phyloP scores from a whole-genome alignment of 2,797 vertebrate genomes.

The Champsocephalus esox region DNA sequence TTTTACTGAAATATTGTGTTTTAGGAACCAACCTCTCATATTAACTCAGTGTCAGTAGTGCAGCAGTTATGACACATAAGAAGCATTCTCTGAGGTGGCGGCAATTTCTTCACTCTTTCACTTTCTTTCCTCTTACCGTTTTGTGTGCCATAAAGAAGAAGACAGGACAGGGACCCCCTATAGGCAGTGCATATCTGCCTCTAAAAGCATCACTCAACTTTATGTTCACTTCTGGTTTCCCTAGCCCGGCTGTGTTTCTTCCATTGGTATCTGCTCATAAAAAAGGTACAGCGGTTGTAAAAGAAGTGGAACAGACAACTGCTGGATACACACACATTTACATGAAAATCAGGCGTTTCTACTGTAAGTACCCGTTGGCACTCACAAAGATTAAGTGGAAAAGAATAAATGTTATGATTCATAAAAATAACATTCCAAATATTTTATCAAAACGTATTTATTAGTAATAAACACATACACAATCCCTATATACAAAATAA shows the following conservation, averaged over 20 bases:
- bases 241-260: slow-evolving; percentile 80
- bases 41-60: not conserved
- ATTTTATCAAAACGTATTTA: slow-evolving; percentile 33
- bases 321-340: slow-evolving; percentile 41
- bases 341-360: slow-evolving; percentile 54
- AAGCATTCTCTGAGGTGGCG: slow-evolving; percentile 14
- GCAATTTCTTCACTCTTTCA: slow-evolving; percentile 52
- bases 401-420: slow-evolving; percentile 2
- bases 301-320: slow-evolving; percentile 61
- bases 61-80: not conserved
- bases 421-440: slow-evolving; percentile 3
- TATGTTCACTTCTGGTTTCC: slow-evolving; percentile 83
- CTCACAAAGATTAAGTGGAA: not conserved
- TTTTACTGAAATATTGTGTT: not conserved
- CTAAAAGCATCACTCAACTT: slow-evolving; percentile 86
- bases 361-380: slow-evolving; percentile 20
- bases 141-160: slow-evolving; percentile 57
- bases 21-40: not conserved
- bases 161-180: slow-evolving; percentile 68
- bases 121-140: slow-evolving; percentile 62
- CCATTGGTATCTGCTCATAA: slow-evolving; percentile 86
- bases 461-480: slow-evolving; percentile 15
- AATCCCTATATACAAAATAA: not conserved
- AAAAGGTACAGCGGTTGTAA: slow-evolving; percentile 78
- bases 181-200: slow-evolving; percentile 81